These are phyloP conservation scores for Macaca mulatta DNA, from an alignment of 2,113 vertebrate genomes.

Conservation along the genomic window DNA sequence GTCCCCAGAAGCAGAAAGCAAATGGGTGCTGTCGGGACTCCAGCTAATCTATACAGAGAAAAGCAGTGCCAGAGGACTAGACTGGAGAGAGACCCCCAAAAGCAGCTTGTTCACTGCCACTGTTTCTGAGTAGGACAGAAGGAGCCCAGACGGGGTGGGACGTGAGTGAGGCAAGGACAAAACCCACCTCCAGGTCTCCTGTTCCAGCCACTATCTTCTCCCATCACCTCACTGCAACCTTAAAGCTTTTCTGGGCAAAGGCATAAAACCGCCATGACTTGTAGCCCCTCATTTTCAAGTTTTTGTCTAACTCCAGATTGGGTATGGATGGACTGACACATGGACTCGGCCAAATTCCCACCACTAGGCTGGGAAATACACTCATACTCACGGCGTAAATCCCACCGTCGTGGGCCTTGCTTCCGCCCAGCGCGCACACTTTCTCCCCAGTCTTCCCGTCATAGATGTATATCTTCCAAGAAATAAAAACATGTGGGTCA, in stretches of 20 bases:
- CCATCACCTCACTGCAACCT: rapidly evolving
- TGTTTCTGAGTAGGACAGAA: neutral
- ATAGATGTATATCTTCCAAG: slow-evolving; percentile 89
- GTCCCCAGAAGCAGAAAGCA: slow-evolving; percentile 97
- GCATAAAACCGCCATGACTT: neutral
- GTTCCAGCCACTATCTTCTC: neutral
- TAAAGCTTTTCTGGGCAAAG: neutral
- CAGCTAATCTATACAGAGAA: slow-evolving; percentile 86
- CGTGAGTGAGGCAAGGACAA: rapidly evolving
- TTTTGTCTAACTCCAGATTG: neutral
- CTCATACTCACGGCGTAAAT: slow-evolving; percentile 94
- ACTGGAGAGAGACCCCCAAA: neutral
- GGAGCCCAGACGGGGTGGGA: rapidly evolving
- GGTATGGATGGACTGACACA: rapidly evolving
- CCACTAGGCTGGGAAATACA: rapidly evolving
- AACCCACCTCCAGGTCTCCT: rapidly evolving
- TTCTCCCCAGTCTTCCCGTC: slow-evolving; percentile 92
- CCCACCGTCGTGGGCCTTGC: slow-evolving; percentile 95
- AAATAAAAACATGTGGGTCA: slow-evolving; percentile 8
- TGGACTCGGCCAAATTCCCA: rapidly evolving
- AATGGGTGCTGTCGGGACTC: slow-evolving; percentile 93
- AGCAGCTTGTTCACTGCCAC: too few relatives aligned
- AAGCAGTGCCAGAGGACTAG: neutral
- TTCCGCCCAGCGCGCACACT: slow-evolving; percentile 87
- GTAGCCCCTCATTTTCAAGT: neutral